Conservation (phyloP, 2,113 vertebrate genomes). For the Strix aluco region DNA sequence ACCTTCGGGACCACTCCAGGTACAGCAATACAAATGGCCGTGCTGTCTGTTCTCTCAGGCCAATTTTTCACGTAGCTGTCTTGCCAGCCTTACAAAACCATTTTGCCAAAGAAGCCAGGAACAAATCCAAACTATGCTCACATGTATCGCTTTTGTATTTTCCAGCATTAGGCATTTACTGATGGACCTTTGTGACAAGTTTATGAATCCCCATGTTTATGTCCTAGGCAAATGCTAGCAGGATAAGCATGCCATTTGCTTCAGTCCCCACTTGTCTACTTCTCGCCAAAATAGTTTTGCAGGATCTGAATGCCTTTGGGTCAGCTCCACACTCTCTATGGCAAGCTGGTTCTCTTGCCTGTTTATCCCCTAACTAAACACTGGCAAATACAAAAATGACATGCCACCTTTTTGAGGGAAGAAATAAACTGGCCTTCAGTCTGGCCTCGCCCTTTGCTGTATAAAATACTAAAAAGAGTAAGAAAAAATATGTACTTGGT, state of each 20-base stretch:
- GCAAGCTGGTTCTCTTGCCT: background rate
- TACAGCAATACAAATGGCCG: background rate
- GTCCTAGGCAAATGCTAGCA: background rate
- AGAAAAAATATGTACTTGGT: background rate
- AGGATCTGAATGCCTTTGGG: background rate
- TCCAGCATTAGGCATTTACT: background rate
- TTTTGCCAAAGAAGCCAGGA: background rate
- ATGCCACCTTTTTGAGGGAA: background rate
- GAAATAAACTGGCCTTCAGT: slow-evolving; percentile 1
- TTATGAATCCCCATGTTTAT: background rate
- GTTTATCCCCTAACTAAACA: slow-evolving; percentile 38
- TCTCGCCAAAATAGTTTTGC: background rate
- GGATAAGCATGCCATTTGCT: background rate
- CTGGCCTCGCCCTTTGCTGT: background rate
- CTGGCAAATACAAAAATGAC: background rate
- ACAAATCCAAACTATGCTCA: background rate
- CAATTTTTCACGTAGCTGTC: background rate
- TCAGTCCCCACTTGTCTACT: background rate
- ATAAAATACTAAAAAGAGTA: background rate
- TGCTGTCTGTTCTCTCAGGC: background rate
- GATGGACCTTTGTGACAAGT: background rate
- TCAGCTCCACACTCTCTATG: background rate
- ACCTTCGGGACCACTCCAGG: background rate
- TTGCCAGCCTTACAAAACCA: background rate
- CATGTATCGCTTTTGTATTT: background rate